Base-by-base conservation (phyloP, 2,888 invertebrate genomes). In the Caenorhabditis virilis region DNA sequence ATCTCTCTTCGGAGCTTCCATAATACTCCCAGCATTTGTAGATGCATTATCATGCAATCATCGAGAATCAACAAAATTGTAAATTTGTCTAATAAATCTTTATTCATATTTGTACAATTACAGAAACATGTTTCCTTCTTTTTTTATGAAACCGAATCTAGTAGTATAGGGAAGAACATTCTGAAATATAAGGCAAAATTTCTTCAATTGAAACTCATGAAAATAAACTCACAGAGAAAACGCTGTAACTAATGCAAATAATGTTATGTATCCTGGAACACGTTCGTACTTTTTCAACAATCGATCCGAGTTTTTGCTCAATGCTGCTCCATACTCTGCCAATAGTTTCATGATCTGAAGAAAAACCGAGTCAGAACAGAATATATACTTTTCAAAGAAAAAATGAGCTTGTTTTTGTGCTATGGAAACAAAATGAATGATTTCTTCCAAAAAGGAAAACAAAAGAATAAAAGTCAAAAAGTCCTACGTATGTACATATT, bases 1-100 rank as follows among this genome's bases (percentile, higher is more conserved):
- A 13, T 71, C 71, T 5, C 39, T 71, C 11, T 47, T 59, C 35
- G 67, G 71, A 15, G 61, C 71, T 16, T 13, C 60, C 2, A 39
- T 71, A 25, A 55, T 71, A 6, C 35, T 71, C 13, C 71, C 71
- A 0, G 46, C 71, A 2, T 63, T 57, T 39, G 43, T 62, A 23
- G 47, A 52, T 33, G 22, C 48, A 1, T 62, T 62, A 25, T 60
- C 60, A 4, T 60, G 54, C 26, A 49, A 26, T 22, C 26, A 25
- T n/a, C 42, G 54, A 36, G 36, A 53, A 23, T 50, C 50, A 45
- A 60, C 60, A 49, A 60, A 62, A 16, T 41, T 62, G 26, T 62
- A 23, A 61, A n/a, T 13, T 30, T 30, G 30, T 9, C 6, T 9
- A 30, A 9, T 30, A 30, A 30, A 30, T 9, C 30, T 30, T 30